Percentiles rank a stretch among this genome's conserved stretches.
phyloP scores from a whole-genome alignment of 2,888 invertebrate species.

The Schizotus pectinicornis region DNA sequence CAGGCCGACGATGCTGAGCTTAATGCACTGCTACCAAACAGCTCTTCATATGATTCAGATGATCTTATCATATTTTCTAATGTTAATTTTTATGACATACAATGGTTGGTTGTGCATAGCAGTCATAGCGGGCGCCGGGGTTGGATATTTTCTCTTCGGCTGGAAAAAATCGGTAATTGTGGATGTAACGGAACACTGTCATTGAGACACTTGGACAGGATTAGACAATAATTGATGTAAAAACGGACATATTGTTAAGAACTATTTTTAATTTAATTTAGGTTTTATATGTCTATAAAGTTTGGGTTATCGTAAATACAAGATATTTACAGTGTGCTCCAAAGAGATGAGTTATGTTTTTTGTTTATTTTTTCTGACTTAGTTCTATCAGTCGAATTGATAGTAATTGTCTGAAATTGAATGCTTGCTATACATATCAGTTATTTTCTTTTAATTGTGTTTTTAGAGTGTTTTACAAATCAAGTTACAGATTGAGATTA shows the following conservation, averaged over 20 bases:
- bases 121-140: slow-evolving; percentile 85
- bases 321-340: no score
- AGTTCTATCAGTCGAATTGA: no score
- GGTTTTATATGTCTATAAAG: no score
- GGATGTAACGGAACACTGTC: slow-evolving; percentile 95
- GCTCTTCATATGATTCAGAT: slow-evolving; percentile 88
- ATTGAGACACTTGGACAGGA: slow-evolving; percentile 61
- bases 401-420: no score
- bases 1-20: slow-evolving; percentile 85
- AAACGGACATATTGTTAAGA: neutral
- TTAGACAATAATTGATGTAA: slow-evolving; percentile 22
- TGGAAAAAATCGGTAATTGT: slow-evolving; percentile 95
- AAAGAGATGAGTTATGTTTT: no score
- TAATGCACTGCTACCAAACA: slow-evolving; percentile 85
- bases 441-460: no score
- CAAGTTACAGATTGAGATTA: slow-evolving; percentile 5
- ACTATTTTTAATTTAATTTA: neutral
- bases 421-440: no score
- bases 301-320: no score
- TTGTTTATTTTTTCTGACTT: no score
- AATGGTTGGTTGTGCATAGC: slow-evolving; percentile 93
- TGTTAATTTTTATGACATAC: slow-evolving; percentile 98
- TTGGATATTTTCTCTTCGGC: slow-evolving; percentile 93
- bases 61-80: slow-evolving; percentile 88
- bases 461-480: neutral